Conservation (phyloP, 1,140 invertebrate genomes). For the Drepana arcuata region DNA sequence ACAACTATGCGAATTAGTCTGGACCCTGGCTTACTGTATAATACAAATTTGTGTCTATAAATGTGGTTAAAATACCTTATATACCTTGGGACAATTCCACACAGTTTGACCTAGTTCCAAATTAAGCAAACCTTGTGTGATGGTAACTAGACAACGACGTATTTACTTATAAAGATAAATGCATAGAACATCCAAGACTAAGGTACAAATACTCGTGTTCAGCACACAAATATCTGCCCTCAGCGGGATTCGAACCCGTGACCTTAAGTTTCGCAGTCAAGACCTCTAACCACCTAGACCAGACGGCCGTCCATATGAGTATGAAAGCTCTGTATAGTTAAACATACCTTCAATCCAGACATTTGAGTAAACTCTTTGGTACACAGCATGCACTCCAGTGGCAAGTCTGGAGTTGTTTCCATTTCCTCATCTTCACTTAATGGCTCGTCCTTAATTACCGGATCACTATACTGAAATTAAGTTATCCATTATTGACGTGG, state of each 20-base stretch:
- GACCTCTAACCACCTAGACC: neutral
- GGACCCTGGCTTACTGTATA: too few species aligned
- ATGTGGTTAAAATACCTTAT: too few species aligned
- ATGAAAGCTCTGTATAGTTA: neutral
- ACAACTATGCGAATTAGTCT: too few species aligned
- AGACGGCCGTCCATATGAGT: neutral
- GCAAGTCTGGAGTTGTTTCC: slow-evolving; percentile 23
- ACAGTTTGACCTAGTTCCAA: too few species aligned
- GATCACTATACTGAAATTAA: neutral
- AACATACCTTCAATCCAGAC: slow-evolving; percentile 44
- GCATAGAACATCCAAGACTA: neutral
- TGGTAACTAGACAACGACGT: neutral
- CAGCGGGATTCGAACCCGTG: neutral
- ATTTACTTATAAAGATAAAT: neutral
- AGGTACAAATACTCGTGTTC: neutral
- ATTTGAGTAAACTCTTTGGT: slow-evolving; percentile 39
- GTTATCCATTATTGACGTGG: too few species aligned
- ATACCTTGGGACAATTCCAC: too few species aligned
- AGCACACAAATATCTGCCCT: neutral
- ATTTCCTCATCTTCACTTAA: slow-evolving; percentile 32
- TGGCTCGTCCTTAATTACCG: slow-evolving; percentile 39
- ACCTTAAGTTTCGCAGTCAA: neutral
- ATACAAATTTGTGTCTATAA: too few species aligned
- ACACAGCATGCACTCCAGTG: slow-evolving; percentile 50
- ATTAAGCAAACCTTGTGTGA: too few species aligned